Conservation (phyloP, 1,140 invertebrate genomes). For the Wasmannia auropunctata region DNA sequence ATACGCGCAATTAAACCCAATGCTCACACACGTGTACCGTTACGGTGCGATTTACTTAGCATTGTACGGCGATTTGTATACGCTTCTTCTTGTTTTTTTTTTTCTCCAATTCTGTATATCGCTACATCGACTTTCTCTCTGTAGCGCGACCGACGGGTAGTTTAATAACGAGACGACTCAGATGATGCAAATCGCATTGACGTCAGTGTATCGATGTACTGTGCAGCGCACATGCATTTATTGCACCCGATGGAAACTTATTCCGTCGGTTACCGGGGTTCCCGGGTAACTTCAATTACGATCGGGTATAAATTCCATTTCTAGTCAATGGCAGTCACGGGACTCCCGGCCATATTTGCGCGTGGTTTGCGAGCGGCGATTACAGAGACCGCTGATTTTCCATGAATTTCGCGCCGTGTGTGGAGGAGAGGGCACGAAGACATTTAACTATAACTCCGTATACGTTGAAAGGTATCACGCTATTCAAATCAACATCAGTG, state of each 20-base stretch:
- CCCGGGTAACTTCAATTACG: conserved; percentile 73
- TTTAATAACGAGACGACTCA: neutral
- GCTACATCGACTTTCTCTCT: neutral
- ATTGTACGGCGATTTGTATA: conserved; percentile 11
- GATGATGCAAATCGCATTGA: neutral
- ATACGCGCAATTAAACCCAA: conserved; percentile 15
- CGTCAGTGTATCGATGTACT: neutral
- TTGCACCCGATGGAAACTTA: conserved; percentile 46
- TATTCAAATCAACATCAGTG: conserved; percentile 37
- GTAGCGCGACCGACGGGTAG: too few species aligned
- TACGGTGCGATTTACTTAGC: conserved; percentile 36
- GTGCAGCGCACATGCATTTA: neutral
- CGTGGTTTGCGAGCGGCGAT: conserved; percentile 67
- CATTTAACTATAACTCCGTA: conserved; percentile 63
- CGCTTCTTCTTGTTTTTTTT: neutral
- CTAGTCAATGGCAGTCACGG: conserved; percentile 71
- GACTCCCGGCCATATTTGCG: conserved; percentile 78
- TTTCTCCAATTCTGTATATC: neutral
- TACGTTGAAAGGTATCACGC: conserved; percentile 54
- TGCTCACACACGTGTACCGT: neutral
- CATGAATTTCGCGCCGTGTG: conserved; percentile 64
- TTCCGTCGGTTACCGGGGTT: conserved; percentile 67
- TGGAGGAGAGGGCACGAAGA: conserved; percentile 65
- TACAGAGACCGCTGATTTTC: conserved; percentile 73
- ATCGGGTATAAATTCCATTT: conserved; percentile 73